Evolutionary conservation across 1,140 invertebrate species (phyloP).

Genomic region (Latrodectus geometricus): DNA sequence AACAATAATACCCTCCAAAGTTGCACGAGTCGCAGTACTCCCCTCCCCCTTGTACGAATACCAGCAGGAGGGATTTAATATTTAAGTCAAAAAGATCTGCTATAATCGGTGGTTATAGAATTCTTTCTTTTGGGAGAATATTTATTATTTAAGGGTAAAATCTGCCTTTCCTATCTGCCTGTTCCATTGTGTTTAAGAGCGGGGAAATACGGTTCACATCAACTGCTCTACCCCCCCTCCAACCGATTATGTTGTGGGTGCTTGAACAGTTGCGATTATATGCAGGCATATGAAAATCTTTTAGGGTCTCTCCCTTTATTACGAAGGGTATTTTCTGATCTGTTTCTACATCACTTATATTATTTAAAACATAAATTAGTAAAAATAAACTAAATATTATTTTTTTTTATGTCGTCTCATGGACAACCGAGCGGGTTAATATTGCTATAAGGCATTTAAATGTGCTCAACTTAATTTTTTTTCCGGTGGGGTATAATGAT

Average conservation of each 20-base stretch:
- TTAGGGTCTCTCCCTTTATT: not conserved
- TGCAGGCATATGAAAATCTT: constrained; percentile 31
- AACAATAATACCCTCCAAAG: not conserved
- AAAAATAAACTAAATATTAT: no score
- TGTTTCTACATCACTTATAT: no score
- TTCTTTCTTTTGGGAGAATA: not conserved
- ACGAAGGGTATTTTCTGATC: no score
- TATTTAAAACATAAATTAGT: no score
- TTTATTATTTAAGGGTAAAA: constrained; percentile 12
- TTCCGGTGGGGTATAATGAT: no score
- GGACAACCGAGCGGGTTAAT: no score
- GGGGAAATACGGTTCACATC: constrained; percentile 27
- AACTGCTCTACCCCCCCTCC: not conserved
- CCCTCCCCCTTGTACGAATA: not conserved
- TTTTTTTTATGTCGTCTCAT: no score
- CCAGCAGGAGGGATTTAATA: constrained; percentile 3
- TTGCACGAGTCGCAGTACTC: not conserved
- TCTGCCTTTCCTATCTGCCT: not conserved
- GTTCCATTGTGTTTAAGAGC: constrained; percentile 11
- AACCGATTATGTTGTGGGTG: constrained; percentile 8
- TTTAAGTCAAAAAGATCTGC: constrained; percentile 35
- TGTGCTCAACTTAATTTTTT: no score
- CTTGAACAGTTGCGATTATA: constrained; percentile 34
- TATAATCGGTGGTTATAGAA: not conserved
- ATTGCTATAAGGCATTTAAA: no score